These are phyloP conservation scores for Oreotrochilus melanogaster DNA, from an alignment of 2,113 vertebrate species.

Conservation along the genomic window DNA sequence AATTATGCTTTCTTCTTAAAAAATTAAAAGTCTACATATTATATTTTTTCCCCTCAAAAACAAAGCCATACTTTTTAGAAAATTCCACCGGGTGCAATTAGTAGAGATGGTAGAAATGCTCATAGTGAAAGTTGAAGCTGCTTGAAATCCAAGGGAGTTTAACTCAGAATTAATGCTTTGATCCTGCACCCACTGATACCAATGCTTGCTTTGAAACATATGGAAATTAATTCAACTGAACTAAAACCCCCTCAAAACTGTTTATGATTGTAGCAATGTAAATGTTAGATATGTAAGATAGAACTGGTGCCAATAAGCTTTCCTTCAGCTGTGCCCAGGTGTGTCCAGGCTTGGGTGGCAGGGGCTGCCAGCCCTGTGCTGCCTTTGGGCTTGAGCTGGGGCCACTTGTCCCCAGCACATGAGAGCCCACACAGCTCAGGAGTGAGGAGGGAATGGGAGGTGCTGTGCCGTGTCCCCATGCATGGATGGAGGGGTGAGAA, in stretches of 20 bases:
- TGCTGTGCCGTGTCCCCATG: rapidly evolving
- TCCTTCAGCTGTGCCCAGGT: background rate
- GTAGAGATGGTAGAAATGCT: background rate
- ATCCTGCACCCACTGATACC: background rate
- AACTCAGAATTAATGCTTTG: background rate
- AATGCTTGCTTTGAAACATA: background rate
- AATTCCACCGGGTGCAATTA: conserved; percentile 48
- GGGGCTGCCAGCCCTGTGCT: background rate
- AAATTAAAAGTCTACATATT: background rate
- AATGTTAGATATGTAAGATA: background rate
- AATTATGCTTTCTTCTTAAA: background rate
- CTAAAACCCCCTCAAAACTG: background rate
- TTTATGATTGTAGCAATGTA: rapidly evolving
- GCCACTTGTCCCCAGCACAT: rapidly evolving
- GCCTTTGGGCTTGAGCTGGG: background rate
- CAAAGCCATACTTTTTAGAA: conserved; percentile 21
- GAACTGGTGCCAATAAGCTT: rapidly evolving
- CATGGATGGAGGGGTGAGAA: rapidly evolving
- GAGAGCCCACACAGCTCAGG: rapidly evolving
- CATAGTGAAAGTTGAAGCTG: background rate
- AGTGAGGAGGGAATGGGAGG: rapidly evolving
- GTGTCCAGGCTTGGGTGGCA: background rate
- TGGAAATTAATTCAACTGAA: background rate
- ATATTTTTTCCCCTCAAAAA: background rate
- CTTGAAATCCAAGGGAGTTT: conserved; percentile 13